Base-by-base conservation (phyloP, 1,140 invertebrate genomes). In the Sinonovacula constricta region DNA sequence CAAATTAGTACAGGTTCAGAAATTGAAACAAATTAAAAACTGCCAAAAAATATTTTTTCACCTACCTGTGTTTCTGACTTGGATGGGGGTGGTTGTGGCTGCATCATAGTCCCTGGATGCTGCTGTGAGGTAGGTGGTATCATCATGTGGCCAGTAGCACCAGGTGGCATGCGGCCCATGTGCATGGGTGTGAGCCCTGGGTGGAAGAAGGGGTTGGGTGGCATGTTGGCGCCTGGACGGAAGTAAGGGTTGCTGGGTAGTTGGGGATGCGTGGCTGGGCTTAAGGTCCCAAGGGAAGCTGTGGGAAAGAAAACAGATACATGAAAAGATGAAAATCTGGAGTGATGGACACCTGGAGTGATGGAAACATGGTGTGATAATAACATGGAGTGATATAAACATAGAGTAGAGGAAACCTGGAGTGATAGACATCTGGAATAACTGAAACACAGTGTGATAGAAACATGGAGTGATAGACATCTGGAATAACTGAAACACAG, bases 191-290 rank as follows among this genome's bases (percentile, higher is more conserved):
- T 85, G 66, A 89, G 81, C 65, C 86, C 81, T 53, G 84, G 87
- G 74, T 88, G 85, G 81, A 92, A 89, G 83, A 92, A 93, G 3
- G 92, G 91, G 24, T 92, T 91, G 24, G 88, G 86, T 14, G 91
- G 91, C 67, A 90, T 79, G 59, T 79, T 86, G 31, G 82, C 83
- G 67, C 68, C 63, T n/a, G 94, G 92, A 78, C 89, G 83, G 53
- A 88, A 74, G 66, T 95, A 92, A 33, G 95, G 92, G 88, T 95
- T 95, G 18, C 94, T 94, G 85, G 96, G 95, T 3, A 96, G 89
- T 83, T 68, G 77, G 14, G 80, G 78, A 12, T 95, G 95, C 80
- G 95, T 95, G 95, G 91, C 85, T 94, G 95, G 12, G 94, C 89
- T 85, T 62, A 93, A 53, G 93, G 92, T 90, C 94, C 93, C 67